Percentiles rank a stretch among this genome's conserved stretches.
Conservation (phyloP, 2,113 vertebrate genomes). For the Salminus brasiliensis region DNA sequence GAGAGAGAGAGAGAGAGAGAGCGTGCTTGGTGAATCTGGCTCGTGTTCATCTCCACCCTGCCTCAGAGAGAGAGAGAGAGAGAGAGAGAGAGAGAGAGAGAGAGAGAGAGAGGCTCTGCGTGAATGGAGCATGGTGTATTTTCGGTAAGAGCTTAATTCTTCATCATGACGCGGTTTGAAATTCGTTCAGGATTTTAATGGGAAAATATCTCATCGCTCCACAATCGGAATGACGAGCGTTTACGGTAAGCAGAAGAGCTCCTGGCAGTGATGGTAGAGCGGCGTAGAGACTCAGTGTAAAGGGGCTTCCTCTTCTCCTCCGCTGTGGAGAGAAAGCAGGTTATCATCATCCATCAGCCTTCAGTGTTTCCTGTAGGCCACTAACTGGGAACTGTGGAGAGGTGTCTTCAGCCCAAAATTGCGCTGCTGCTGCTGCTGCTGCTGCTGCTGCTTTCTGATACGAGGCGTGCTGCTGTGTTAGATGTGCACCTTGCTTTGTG, state of each 20-base stretch:
- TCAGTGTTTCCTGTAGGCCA: neutral
- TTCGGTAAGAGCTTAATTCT: slow-evolving; percentile 23
- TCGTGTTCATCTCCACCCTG: neutral
- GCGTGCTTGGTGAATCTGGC: neutral
- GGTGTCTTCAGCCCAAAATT: neutral
- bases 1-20: slow-evolving; percentile 12
- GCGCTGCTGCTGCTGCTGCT: neutral
- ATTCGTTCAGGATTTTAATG: neutral
- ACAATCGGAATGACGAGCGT: slow-evolving; percentile 13
- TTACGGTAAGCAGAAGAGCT: slow-evolving; percentile 3
- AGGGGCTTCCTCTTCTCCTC: neutral
- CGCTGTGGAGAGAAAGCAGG: neutral
- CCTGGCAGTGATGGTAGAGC: neutral
- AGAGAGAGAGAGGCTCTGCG: slow-evolving; percentile 3
- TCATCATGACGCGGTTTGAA: neutral
- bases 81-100: neutral
- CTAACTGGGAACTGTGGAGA: neutral
- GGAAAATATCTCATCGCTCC: neutral
- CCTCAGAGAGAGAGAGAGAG: slow-evolving; percentile 10
- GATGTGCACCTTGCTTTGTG: neutral
- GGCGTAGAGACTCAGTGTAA: neutral
- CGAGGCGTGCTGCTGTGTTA: neutral
- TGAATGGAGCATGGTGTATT: slow-evolving; percentile 39
- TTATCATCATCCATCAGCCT: neutral
- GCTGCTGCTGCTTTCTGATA: too few relatives aligned